Evolutionary conservation across 2,113 vertebrate species (phyloP).

Genomic region (Otolemur garnettii): DNA sequence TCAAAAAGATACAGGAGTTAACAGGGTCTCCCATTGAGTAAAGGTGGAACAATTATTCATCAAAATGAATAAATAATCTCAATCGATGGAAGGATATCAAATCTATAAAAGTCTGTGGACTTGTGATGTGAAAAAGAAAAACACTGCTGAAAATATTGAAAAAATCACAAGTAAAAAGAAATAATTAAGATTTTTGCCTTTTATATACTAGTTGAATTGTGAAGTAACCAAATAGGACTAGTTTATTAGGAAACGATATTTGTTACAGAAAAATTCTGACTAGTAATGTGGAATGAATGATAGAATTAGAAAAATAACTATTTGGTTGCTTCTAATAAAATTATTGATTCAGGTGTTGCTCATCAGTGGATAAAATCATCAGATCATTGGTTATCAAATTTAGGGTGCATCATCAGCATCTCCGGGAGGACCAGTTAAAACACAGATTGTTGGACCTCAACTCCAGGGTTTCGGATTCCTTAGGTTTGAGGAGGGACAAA

Average conservation of each 20-base stretch:
- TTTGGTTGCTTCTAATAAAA: not conserved
- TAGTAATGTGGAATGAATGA: not conserved
- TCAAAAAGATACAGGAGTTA: not conserved
- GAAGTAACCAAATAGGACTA: not conserved
- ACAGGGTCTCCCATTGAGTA: not conserved
- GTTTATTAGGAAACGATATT: not conserved
- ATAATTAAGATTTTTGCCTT: not conserved
- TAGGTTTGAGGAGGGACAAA: not conserved
- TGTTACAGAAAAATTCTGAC: not conserved
- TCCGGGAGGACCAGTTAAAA: not conserved
- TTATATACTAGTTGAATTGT: not conserved
- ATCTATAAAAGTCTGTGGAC: not conserved
- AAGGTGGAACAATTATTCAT: not conserved
- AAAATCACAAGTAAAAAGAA: conserved; percentile 6
- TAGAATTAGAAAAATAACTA: not conserved
- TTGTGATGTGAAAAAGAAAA: not conserved
- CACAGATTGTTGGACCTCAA: not conserved
- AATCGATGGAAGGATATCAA: not conserved
- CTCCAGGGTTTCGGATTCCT: not conserved
- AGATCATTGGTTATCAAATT: not conserved
- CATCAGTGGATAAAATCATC: not conserved
- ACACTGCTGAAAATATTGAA: not conserved
- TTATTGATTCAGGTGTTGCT: not conserved
- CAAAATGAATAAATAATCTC: not conserved
- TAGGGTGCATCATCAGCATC: not conserved